Evolutionary conservation across 2,797 vertebrate genomes (phyloP).

Genomic region (Mus minutoides): DNA sequence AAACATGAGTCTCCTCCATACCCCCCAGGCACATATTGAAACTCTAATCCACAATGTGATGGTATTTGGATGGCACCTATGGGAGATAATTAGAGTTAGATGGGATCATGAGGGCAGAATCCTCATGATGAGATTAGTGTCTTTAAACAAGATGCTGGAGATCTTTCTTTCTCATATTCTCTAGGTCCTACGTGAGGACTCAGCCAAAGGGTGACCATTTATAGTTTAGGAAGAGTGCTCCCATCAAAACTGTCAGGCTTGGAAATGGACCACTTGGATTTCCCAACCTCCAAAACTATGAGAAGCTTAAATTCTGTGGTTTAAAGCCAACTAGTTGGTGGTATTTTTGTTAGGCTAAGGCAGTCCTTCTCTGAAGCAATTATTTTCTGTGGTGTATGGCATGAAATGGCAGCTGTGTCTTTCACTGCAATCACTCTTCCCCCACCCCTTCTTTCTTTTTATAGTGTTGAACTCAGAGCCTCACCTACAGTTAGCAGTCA

Average conservation of each 20-base stretch:
- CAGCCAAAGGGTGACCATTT: background rate
- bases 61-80: conserved; percentile 8
- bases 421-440: background rate
- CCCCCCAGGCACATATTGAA: background rate
- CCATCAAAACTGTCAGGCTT: background rate
- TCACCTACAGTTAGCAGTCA: background rate
- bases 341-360: background rate
- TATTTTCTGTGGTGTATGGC: background rate
- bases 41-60: background rate
- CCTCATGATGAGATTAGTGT: background rate
- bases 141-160: background rate
- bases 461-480: background rate
- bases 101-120: background rate
- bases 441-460: too few relatives aligned
- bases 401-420: background rate
- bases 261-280: background rate
- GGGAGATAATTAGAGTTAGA: background rate
- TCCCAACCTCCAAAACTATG: conserved; percentile 10
- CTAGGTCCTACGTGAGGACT: background rate
- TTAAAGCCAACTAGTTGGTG: background rate
- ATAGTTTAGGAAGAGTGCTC: background rate
- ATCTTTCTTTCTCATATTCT: background rate
- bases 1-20: background rate
- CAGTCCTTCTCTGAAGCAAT: background rate
- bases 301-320: background rate